phyloP scores from a whole-genome alignment of 1,140 invertebrate species.

The Drosophila ficusphila region DNA sequence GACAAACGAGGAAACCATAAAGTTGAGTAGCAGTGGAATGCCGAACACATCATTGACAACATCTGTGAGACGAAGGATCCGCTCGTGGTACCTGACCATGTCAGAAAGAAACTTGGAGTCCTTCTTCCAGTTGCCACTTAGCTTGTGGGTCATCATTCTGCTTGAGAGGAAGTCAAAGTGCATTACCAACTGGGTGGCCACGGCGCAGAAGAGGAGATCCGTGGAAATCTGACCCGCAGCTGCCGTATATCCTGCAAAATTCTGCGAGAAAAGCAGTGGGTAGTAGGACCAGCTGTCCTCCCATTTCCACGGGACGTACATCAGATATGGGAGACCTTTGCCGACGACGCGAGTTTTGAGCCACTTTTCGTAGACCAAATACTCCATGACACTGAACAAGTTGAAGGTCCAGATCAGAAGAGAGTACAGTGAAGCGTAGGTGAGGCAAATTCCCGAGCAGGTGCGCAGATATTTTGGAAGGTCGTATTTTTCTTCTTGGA shows the following conservation, averaged over 20 bases:
- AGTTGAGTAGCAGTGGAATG: conserved; percentile 61
- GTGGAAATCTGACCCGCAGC: conserved; percentile 65
- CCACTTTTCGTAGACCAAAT: conserved; percentile 61
- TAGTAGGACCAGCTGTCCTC: conserved; percentile 60
- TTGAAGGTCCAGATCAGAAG: conserved; percentile 76
- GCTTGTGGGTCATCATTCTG: conserved; percentile 19
- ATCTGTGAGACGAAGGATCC: conserved; percentile 18
- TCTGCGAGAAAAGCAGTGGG: conserved; percentile 35
- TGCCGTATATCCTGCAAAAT: conserved; percentile 58
- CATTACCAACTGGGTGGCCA: conserved; percentile 65
- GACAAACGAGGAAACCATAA: conserved; percentile 67
- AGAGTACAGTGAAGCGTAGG: conserved; percentile 51
- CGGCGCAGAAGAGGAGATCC: conserved; percentile 61
- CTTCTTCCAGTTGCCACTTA: conserved; percentile 32
- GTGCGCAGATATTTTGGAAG: conserved; percentile 32
- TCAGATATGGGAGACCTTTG: conserved; percentile 53
- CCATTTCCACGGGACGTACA: conserved; percentile 66
- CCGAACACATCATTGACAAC: conserved; percentile 59
- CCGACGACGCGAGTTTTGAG: conserved; percentile 35
- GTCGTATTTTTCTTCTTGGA: conserved; percentile 27
- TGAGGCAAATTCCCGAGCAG: conserved; percentile 40
- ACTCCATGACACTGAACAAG: conserved; percentile 53
- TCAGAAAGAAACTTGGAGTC: conserved; percentile 36
- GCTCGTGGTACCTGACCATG: conserved; percentile 52
- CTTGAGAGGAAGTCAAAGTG: conserved; percentile 60